Percentiles rank a stretch among this genome's conserved stretches.
Evolutionary conservation across 2,113 vertebrate species (phyloP).

Genomic region (Bagarius yarrelli): DNA sequence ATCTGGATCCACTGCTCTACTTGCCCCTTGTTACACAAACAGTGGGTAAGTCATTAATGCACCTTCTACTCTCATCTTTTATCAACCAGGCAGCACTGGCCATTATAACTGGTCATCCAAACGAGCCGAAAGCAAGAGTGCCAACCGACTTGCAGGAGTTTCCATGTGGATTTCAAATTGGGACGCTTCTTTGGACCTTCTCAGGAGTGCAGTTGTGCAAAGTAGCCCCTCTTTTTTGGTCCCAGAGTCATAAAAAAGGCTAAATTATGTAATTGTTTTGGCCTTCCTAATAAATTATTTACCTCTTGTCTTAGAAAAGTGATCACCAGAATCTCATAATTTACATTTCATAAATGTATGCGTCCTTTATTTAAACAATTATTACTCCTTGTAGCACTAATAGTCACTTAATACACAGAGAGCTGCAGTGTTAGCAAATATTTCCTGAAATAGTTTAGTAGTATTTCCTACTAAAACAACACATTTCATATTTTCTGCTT

Average conservation of each 20-base stretch:
- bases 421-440: background rate
- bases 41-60: no score
- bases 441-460: no score
- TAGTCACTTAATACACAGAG: background rate
- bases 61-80: background rate
- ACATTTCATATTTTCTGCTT: conserved; percentile 38
- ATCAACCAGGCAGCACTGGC: background rate
- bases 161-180: background rate
- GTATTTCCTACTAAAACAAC: background rate
- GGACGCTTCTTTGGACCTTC: background rate
- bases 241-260: background rate
- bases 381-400: background rate
- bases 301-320: background rate
- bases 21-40: no score
- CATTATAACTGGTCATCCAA: background rate
- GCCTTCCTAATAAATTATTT: background rate
- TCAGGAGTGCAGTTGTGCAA: background rate
- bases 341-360: no score
- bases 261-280: background rate
- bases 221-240: background rate
- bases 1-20: no score
- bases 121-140: background rate
- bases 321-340: background rate
- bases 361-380: no score
- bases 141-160: background rate